Conservation (phyloP, 2,888 invertebrate genomes). For the Drosophila stalkeri region DNA sequence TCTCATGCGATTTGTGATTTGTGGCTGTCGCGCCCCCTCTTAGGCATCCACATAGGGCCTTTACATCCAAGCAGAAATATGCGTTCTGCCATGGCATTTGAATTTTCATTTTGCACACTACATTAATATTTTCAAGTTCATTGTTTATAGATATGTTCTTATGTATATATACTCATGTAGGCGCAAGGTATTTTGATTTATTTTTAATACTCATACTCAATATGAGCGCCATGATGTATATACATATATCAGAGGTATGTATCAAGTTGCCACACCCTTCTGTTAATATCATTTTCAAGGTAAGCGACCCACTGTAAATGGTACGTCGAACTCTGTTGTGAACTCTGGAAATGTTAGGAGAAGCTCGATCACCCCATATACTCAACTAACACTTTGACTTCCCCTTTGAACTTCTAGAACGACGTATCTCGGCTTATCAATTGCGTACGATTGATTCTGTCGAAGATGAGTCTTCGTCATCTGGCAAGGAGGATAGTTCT, state of each 20-base stretch:
- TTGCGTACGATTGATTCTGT: slow-evolving; percentile 83
- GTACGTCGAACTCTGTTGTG: slow-evolving; percentile 24
- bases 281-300: slow-evolving; percentile 29
- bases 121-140: slow-evolving; percentile 67
- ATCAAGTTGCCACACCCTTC: slow-evolving; percentile 30
- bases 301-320: slow-evolving; percentile 26
- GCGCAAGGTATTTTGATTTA: slow-evolving; percentile 49
- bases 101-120: slow-evolving; percentile 30
- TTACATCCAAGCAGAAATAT: slow-evolving; percentile 39
- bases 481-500: slow-evolving; percentile 84
- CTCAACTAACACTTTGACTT: slow-evolving; percentile 29
- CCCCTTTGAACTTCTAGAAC: slow-evolving; percentile 75
- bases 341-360: slow-evolving; percentile 57
- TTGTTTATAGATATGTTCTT: slow-evolving; percentile 46
- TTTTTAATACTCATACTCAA: slow-evolving; percentile 45
- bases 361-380: not conserved
- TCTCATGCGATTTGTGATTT: slow-evolving; percentile 41
- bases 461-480: slow-evolving; percentile 84
- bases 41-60: slow-evolving; percentile 11
- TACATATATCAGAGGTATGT: slow-evolving; percentile 40
- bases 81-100: slow-evolving; percentile 33
- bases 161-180: not conserved
- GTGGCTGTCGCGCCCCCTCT: slow-evolving; percentile 32
- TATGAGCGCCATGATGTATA: slow-evolving; percentile 11
- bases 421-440: slow-evolving; percentile 84